phyloP scores from a whole-genome alignment of 2,113 vertebrate species.

The Pyxicephalus adspersus region DNA sequence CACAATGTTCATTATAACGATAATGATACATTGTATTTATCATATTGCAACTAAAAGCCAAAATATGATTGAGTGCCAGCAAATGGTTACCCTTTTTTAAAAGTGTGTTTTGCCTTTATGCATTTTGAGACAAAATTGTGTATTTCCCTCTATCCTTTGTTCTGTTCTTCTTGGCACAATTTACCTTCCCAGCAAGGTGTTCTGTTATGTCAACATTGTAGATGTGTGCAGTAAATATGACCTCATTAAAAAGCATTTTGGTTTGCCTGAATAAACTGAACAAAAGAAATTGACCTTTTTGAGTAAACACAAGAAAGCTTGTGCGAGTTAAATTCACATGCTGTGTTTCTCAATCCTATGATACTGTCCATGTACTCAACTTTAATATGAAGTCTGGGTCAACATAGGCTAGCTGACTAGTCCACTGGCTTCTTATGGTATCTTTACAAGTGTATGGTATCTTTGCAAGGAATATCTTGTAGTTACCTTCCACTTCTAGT shows the following conservation, averaged over 20 bases:
- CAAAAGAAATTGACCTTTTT: not conserved
- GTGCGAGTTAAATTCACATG: not conserved
- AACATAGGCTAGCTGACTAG: too few species aligned
- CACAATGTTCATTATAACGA: not conserved
- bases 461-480: too few species aligned
- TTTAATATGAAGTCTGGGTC: too few species aligned
- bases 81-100: not conserved
- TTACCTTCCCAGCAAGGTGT: not conserved
- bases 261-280: conserved; percentile 1
- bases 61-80: conserved; percentile 6
- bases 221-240: conserved; percentile 54
- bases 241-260: conserved; percentile 40
- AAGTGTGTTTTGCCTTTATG: not conserved
- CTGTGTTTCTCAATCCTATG: not conserved
- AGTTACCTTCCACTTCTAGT: too few species aligned
- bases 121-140: not conserved
- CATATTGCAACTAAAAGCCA: not conserved
- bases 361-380: too few species aligned
- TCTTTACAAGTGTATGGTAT: too few species aligned
- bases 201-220: conserved; percentile 48
- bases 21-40: not conserved
- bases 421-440: too few species aligned
- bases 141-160: not conserved
- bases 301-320: not conserved
- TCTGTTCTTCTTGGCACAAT: not conserved